Conservation (phyloP, 2,113 vertebrate species). For the Erpornis zantholeuca region DNA sequence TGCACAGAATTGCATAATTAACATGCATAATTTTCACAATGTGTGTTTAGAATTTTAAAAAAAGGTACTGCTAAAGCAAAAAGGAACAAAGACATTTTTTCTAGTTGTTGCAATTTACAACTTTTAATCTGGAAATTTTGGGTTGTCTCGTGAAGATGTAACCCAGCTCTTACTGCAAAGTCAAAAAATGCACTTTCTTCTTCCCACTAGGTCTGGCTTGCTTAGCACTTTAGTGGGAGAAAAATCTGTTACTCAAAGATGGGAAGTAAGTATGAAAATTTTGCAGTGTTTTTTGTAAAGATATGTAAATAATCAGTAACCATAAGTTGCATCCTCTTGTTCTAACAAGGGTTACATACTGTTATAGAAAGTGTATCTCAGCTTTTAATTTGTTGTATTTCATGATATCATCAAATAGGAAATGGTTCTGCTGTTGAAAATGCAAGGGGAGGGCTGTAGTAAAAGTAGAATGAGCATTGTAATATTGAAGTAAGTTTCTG, state of each 20-base stretch:
- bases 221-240: conserved; percentile 97
- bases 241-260: conserved; percentile 96
- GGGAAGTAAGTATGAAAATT: conserved; percentile 85
- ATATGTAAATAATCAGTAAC: background rate
- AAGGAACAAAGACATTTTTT: background rate
- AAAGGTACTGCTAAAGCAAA: background rate
- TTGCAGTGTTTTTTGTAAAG: accelerated
- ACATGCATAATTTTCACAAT: background rate
- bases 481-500: background rate
- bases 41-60: background rate
- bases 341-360: background rate
- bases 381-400: background rate
- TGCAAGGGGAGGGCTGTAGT: background rate
- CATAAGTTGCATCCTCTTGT: background rate
- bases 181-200: background rate
- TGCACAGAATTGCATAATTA: background rate
- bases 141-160: background rate
- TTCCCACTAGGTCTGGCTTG: conserved; percentile 85
- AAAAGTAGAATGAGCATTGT: background rate
- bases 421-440: background rate
- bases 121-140: background rate
- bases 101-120: background rate
- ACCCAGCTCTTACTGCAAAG: background rate
- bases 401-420: background rate
- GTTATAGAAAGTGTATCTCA: background rate